A percentile compares a stretch with the other conserved stretches of the same genome.
Evolutionary conservation across 2,113 vertebrate species (phyloP).

Genomic region (Misgurnus mizolepis): DNA sequence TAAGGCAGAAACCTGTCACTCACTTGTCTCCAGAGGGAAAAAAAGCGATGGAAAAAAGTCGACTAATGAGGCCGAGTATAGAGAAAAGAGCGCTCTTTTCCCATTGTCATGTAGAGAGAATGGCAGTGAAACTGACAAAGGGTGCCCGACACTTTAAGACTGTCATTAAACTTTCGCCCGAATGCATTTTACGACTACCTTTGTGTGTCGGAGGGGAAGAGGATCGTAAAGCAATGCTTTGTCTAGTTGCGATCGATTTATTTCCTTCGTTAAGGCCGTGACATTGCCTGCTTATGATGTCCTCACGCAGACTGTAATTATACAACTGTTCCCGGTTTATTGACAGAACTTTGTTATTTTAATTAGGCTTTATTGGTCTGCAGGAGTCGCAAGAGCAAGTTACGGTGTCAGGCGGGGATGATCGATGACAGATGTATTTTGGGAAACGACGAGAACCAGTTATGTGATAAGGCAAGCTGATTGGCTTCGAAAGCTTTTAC

Average conservation of each 20-base stretch:
- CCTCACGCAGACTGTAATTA: slow-evolving; percentile 74
- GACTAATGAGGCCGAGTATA: slow-evolving; percentile 69
- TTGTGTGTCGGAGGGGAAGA: slow-evolving; percentile 70
- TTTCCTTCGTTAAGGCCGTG: slow-evolving; percentile 75
- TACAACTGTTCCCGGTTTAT: slow-evolving; percentile 74
- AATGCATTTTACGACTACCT: slow-evolving; percentile 72
- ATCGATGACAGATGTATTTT: slow-evolving; percentile 74
- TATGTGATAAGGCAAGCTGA: slow-evolving; percentile 6
- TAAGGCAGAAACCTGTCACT: slow-evolving; percentile 70
- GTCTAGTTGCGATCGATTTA: slow-evolving; percentile 78
- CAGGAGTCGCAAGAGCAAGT: slow-evolving; percentile 70
- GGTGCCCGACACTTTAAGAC: slow-evolving; percentile 75
- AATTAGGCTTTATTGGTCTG: slow-evolving; percentile 76
- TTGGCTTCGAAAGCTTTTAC: neutral
- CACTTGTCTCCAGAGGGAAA: slow-evolving; percentile 69
- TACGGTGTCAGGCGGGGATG: slow-evolving; percentile 72
- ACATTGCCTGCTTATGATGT: slow-evolving; percentile 76
- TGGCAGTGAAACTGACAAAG: slow-evolving; percentile 72
- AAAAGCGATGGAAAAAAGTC: slow-evolving; percentile 64
- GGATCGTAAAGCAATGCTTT: slow-evolving; percentile 72
- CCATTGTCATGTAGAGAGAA: slow-evolving; percentile 67
- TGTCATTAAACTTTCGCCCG: slow-evolving; percentile 73
- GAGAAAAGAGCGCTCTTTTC: slow-evolving; percentile 58
- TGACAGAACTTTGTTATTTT: slow-evolving; percentile 78
- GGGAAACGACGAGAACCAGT: slow-evolving; percentile 48